A percentile compares a stretch with the other conserved stretches of the same genome.
Evolutionary conservation across 2,113 vertebrate genomes (phyloP).

Genomic region (Bubalus kerabau): DNA sequence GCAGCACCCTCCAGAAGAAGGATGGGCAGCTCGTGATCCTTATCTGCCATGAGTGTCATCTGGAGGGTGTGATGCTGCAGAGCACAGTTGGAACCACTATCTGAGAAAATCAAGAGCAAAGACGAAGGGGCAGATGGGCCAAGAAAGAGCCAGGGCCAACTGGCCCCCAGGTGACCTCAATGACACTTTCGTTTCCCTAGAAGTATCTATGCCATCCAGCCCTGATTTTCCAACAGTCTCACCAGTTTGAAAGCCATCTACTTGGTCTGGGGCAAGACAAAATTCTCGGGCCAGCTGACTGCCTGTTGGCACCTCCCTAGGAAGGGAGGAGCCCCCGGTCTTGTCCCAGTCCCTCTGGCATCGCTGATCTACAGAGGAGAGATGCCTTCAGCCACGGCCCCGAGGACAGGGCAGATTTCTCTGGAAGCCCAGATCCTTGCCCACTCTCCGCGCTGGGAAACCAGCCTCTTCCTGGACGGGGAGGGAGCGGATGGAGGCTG

Average conservation of each 20-base stretch:
- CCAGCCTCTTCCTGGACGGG: constrained; percentile 12
- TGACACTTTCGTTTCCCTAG: not conserved
- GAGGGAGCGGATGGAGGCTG: not conserved
- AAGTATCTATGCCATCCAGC: not conserved
- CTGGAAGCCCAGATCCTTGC: not conserved
- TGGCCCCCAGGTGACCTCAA: not conserved
- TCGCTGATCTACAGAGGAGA: not conserved
- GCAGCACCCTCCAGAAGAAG: not conserved
- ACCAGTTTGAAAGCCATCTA: not conserved
- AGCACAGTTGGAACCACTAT: not conserved
- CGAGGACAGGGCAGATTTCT: constrained; percentile 22
- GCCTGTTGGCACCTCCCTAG: not conserved
- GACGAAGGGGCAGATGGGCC: not conserved
- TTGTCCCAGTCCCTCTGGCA: not conserved
- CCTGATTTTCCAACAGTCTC: not conserved
- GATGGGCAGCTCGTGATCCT: not conserved
- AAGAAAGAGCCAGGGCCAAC: not conserved
- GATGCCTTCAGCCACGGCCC: constrained; percentile 50
- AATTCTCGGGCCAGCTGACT: not conserved
- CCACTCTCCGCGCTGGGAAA: constrained; percentile 57
- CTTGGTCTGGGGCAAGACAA: not conserved
- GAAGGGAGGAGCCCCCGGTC: not conserved
- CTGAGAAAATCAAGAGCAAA: not conserved
- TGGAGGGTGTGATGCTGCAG: not conserved
- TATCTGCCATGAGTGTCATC: not conserved